Conservation (phyloP, 2,888 invertebrate genomes). For the Cantharis lateralis region DNA sequence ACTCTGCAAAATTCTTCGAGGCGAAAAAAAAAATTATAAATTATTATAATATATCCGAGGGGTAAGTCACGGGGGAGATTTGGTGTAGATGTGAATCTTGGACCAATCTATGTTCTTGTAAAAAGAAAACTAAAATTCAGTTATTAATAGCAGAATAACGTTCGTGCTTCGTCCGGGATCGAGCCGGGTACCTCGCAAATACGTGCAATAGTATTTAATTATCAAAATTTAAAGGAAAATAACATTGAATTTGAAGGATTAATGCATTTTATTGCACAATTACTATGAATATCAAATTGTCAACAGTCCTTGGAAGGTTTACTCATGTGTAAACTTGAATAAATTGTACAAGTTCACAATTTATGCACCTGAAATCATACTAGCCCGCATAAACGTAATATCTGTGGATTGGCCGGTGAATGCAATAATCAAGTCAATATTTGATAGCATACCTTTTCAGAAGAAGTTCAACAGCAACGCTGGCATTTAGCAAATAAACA, state of each 20-base stretch:
- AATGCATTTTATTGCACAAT: background rate
- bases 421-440: background rate
- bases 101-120: too few relatives aligned
- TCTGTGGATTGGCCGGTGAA: background rate
- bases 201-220: background rate
- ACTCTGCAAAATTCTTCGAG: too few relatives aligned
- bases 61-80: too few relatives aligned
- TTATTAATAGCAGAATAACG: too few relatives aligned
- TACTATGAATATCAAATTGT: background rate
- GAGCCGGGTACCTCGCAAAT: too few relatives aligned
- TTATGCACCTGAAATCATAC: background rate
- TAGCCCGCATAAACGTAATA: background rate
- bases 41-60: too few relatives aligned
- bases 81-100: too few relatives aligned
- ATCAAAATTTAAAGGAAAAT: background rate
- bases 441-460: background rate
- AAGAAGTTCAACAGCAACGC: background rate
- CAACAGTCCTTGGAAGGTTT: background rate
- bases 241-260: background rate
- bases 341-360: background rate
- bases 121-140: too few relatives aligned
- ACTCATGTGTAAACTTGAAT: background rate
- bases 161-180: too few relatives aligned
- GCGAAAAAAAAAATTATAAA: too few relatives aligned
- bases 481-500: background rate